Evolutionary conservation across 2,113 vertebrate species (phyloP), one percentile per base, ranked within the genome.

Genomic region (Lynx canadensis): DNA sequence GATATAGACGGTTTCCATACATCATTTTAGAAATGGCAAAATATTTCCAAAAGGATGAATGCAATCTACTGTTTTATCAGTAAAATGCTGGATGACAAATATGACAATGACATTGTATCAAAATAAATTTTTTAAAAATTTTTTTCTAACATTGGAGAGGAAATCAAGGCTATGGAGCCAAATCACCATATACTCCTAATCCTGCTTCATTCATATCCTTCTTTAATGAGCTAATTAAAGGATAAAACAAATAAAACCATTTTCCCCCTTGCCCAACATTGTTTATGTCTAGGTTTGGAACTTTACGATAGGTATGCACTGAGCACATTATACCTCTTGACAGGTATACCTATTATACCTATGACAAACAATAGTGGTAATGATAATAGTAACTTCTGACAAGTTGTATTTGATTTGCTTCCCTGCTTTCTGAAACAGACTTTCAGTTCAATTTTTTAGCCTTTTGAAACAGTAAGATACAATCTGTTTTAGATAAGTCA

Each of bases 41-140:
- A 88, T 90, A 33, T 65, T 97, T 97, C 71, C 27, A 73, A 87
- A 97, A 65, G 29, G 97, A 93, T 33, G 21, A 65, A 79, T 86
- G 15, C 0, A 31, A 76, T 96, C 76, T 92, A 87, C 3, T 21
- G 7, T 86, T 93, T 45, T 52, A 84, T 65, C n/a, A 86, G 48
- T 74, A 45, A 95, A 36, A 93, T 15, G 13, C 5, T 25, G 50
- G 0, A 27, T 88, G 8, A 69, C 90, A 96, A 96, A 74, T 52
- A 33, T 18, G 52, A 33, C 0, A 69, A 1, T 48, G 31, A 60
- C 16, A 78, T 21, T 94, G 65, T 0, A 92, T 31, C 9, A 60
- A 2, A 92, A 73, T 1, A 3, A 31, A 27, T 95, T 94, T 81
- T 74, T 82, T 16, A 55, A 12, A 3, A 12, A 2, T 0, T 57